Evolutionary conservation across 2,113 vertebrate species (phyloP).

Genomic region (Nothobranchius furzeri): DNA sequence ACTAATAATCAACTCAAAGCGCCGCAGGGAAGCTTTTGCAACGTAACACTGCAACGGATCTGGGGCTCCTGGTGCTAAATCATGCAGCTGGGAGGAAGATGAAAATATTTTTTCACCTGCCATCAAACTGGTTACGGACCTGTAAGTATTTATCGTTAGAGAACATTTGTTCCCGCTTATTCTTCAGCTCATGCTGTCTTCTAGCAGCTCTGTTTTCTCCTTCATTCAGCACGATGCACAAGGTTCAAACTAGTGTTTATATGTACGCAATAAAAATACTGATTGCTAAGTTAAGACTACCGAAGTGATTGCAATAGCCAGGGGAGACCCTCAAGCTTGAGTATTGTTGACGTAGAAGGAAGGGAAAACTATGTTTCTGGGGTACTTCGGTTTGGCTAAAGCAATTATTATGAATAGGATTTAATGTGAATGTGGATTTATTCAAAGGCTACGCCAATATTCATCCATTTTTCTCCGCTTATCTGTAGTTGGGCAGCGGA

Average conservation of each 20-base stretch:
- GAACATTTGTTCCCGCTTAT: no score
- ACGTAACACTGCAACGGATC: neutral
- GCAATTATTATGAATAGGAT: no score
- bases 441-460: neutral
- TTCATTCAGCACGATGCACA: neutral
- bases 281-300: neutral
- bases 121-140: neutral
- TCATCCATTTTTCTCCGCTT: no score
- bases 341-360: neutral
- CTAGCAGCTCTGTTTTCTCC: neutral
- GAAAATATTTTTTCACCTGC: neutral
- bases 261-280: neutral
- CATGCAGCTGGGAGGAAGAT: neutral
- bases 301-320: neutral
- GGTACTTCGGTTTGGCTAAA: neutral
- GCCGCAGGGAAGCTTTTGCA: neutral
- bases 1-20: slow-evolving; percentile 2
- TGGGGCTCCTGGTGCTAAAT: neutral
- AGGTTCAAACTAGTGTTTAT: neutral
- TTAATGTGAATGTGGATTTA: neutral
- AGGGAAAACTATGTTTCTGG: neutral
- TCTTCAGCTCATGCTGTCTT: neutral
- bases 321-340: neutral
- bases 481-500: no score
- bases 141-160: neutral